Evolutionary conservation across 2,113 vertebrate species (phyloP).

Genomic region (Pundamilia nyererei): DNA sequence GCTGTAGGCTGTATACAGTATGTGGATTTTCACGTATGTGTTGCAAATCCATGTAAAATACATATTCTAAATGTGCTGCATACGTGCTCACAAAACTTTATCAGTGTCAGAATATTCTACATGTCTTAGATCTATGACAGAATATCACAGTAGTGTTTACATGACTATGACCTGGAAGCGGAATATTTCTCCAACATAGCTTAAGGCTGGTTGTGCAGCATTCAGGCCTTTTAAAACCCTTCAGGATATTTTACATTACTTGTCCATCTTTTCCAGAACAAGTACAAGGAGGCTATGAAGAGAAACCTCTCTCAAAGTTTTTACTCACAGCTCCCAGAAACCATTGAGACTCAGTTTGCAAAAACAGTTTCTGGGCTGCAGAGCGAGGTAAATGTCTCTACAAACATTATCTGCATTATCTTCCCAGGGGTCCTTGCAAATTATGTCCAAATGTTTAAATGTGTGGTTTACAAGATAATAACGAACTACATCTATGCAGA

Average conservation of each 20-base stretch:
- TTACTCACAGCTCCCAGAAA: constrained; percentile 53
- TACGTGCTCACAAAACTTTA: accelerated
- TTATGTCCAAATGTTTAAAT: not conserved
- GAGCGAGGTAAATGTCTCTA: constrained; percentile 54
- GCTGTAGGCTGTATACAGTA: not conserved
- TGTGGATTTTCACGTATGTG: accelerated
- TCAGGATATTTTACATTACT: not conserved
- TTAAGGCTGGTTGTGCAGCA: accelerated
- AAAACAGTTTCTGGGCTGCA: constrained; percentile 69
- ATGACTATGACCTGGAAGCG: not conserved
- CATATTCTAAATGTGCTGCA: not conserved
- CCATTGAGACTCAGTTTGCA: constrained; percentile 4
- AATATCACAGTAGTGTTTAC: not conserved
- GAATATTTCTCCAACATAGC: not conserved
- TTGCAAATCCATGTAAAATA: not conserved
- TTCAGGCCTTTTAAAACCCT: not conserved
- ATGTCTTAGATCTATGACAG: accelerated
- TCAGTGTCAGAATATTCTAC: not conserved
- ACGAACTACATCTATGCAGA: not conserved
- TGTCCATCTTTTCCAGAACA: constrained; percentile 26
- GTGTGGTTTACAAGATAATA: accelerated
- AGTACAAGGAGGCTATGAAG: constrained; percentile 44
- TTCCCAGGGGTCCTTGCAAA: not conserved
- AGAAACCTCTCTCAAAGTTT: constrained; percentile 37
- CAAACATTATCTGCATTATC: accelerated